Evolutionary conservation across 1,140 invertebrate species (phyloP).

Genomic region (Diorhabda sublineata): DNA sequence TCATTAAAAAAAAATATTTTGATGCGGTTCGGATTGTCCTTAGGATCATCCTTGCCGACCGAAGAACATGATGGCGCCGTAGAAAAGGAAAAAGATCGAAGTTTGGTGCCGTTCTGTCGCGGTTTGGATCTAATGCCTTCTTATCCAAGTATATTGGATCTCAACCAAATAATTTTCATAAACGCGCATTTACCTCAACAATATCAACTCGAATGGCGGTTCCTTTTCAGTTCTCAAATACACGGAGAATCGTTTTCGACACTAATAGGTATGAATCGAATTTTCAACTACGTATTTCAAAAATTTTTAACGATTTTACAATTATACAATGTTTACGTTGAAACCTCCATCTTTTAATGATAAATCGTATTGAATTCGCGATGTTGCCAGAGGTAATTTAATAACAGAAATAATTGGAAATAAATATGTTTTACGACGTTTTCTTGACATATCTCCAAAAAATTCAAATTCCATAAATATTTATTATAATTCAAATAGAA

Average conservation of each 20-base stretch:
- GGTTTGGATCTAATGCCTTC: constrained; percentile 66
- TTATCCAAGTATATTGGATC: constrained; percentile 71
- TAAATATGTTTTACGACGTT: too few relatives aligned
- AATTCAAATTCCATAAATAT: too few relatives aligned
- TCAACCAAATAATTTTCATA: constrained; percentile 72
- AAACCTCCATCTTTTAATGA: too few relatives aligned
- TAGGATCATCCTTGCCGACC: constrained; percentile 14
- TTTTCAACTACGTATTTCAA: constrained; percentile 42
- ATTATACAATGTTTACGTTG: too few relatives aligned
- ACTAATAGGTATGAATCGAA: constrained; percentile 54
- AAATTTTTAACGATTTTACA: too few relatives aligned
- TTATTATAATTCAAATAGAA: too few relatives aligned
- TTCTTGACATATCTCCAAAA: too few relatives aligned
- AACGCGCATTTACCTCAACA: constrained; percentile 70
- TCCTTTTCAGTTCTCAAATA: constrained; percentile 76
- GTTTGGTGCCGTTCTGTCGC: constrained; percentile 52
- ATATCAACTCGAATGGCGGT: constrained; percentile 71
- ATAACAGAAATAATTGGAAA: too few relatives aligned
- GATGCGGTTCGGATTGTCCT: neutral
- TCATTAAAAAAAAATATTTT: too few relatives aligned
- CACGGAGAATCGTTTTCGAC: constrained; percentile 83
- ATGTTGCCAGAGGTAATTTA: too few relatives aligned
- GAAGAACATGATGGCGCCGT: constrained; percentile 21
- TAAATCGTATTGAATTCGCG: too few relatives aligned
- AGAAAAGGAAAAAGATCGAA: constrained; percentile 46